Conservation (phyloP, 2,113 vertebrate species). For the Pterocles orientalis region DNA sequence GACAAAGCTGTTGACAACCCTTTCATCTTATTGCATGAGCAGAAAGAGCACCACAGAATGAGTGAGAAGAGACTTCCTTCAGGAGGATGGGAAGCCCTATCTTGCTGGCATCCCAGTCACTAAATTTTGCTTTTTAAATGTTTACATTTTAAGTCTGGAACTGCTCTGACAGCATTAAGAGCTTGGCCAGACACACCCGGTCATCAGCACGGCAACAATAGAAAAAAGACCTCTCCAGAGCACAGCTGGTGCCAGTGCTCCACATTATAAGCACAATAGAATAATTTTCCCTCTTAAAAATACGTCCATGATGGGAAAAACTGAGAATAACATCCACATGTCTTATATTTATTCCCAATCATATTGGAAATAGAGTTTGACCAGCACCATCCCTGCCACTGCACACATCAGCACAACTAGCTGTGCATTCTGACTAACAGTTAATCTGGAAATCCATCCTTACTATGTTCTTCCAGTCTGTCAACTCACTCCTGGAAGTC, state of each 20-base stretch:
- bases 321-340: neutral
- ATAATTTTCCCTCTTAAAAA: neutral
- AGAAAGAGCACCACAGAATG: neutral
- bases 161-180: neutral
- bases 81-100: neutral
- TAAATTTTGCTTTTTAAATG: neutral
- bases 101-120: neutral
- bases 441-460: neutral
- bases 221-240: neutral
- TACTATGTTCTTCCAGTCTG: neutral
- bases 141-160: neutral
- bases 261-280: neutral
- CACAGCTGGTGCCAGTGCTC: neutral
- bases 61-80: neutral
- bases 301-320: neutral
- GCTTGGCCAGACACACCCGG: neutral
- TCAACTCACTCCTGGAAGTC: neutral
- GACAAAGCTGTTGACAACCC: neutral
- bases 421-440: neutral
- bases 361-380: neutral
- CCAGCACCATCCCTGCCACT: neutral
- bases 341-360: neutral
- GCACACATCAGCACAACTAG: neutral
- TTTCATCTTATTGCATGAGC: neutral
- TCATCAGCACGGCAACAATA: neutral